Evolutionary conservation across 2,888 invertebrate genomes (phyloP), one percentile per base, ranked within the genome.

Genomic region (Drosophila lacicola): DNA sequence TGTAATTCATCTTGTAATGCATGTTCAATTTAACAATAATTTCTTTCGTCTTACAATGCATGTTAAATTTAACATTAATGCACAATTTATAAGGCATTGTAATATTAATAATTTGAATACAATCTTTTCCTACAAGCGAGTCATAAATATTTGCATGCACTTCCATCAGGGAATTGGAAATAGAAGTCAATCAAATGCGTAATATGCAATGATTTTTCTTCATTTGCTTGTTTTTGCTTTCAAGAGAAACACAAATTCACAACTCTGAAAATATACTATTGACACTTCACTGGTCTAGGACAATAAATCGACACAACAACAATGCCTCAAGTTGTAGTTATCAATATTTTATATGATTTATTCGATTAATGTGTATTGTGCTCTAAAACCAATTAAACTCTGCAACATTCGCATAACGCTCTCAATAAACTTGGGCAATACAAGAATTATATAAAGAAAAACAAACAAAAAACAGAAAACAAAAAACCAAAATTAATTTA

Each of bases 231-330:
- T 19, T 50, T 6, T 47, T 33, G 29, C 29, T 49, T 33, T n/a
- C n/a, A 42, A 9, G n/a, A 33, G 4, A 21, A 42, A 33, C 19
- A 41, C 10, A 11, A 42, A 57, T 33, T 37, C 19, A 39, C 17
- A n/a, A 17, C 25, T 19, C 37, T 41, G n/a, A 33, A 13, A 13
- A 37, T n/a, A 41, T 49, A 49, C 42, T 50, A 33, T 70, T 47
- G 57, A 55, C 33, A 54, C 37, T 78, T 72, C 65, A 69, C 65
- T 81, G 68, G 73, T 66, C 73, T 78, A 65, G 68, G 78, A 78
- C 78, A 78, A 78, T 78, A 78, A 78, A 81, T 58, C 56, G 44
- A 70, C 46, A 53, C 49, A 74, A 42, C 54, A 19, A 53, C 39
- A 70, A 57, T 64, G 73, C 61, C 57, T 58, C 57, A 62, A 58